Evolutionary conservation across 2,797 vertebrate species (phyloP).

Genomic region (Melanotaenia boesemani): DNA sequence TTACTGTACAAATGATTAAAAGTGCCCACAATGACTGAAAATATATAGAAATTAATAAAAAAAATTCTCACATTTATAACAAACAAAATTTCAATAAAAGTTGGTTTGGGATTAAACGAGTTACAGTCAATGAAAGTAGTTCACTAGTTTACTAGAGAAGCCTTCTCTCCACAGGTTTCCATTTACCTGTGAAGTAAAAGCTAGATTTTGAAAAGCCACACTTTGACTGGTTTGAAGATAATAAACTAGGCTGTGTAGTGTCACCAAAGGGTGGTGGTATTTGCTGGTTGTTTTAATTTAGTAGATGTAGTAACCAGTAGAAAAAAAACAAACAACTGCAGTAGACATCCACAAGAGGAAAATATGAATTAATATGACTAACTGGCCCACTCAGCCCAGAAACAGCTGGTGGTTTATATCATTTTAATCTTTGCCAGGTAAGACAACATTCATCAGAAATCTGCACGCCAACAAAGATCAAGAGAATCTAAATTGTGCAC

Average conservation of each 20-base stretch:
- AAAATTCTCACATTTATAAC: neutral
- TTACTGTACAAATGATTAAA: neutral
- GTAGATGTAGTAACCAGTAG: neutral
- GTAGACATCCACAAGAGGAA: neutral
- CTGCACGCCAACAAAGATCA: neutral
- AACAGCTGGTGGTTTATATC: neutral
- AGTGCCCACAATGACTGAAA: neutral
- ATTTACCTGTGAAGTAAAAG: too few species aligned
- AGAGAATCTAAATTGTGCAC: neutral
- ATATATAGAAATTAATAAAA: too few species aligned
- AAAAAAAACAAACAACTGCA: neutral
- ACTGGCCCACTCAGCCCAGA: neutral
- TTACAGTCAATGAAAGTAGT: too few species aligned
- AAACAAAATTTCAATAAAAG: neutral
- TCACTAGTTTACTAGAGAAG: too few species aligned
- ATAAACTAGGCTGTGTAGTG: neutral
- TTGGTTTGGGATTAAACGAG: too few species aligned
- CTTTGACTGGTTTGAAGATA: neutral
- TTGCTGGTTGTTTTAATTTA: neutral
- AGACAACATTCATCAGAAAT: neutral
- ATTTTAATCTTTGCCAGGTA: neutral
- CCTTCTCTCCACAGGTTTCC: too few species aligned
- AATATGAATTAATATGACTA: neutral
- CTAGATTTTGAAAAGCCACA: too few species aligned
- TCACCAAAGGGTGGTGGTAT: neutral